These are phyloP conservation scores for Phataginus tetradactyla DNA, from an alignment of 2,797 vertebrate species.

Conservation along the genomic window DNA sequence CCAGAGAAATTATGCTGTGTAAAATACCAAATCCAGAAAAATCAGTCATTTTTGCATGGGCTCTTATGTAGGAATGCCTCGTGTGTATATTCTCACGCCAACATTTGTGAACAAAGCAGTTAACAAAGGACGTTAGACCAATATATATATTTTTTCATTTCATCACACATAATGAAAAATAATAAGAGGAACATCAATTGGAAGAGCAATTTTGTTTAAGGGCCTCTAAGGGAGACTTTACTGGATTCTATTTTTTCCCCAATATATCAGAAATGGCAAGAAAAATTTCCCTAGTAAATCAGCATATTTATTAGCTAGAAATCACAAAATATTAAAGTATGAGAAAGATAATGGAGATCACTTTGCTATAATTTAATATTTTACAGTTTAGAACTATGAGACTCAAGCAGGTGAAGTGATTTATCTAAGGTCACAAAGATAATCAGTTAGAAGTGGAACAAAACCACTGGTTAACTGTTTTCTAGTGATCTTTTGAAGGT, in stretches of 20 bases:
- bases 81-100: background rate
- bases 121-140: background rate
- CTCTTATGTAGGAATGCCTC: background rate
- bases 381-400: background rate
- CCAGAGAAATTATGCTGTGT: background rate
- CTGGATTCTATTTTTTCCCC: background rate
- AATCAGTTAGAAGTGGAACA: background rate
- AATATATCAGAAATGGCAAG: background rate
- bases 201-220: background rate
- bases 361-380: background rate
- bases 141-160: background rate
- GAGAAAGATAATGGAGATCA: background rate
- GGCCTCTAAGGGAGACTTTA: background rate
- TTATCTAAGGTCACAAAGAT: background rate
- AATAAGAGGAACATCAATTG: background rate
- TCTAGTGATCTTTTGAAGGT: background rate
- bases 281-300: background rate
- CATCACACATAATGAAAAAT: background rate
- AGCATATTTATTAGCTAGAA: background rate
- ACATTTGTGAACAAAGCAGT: background rate
- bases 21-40: background rate
- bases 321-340: background rate
- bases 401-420: background rate
- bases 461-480: background rate
- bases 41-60: background rate